Percentiles rank a stretch among this genome's conserved stretches.
phyloP scores from a whole-genome alignment of 2,113 vertebrate species.

The Rhea americana region DNA sequence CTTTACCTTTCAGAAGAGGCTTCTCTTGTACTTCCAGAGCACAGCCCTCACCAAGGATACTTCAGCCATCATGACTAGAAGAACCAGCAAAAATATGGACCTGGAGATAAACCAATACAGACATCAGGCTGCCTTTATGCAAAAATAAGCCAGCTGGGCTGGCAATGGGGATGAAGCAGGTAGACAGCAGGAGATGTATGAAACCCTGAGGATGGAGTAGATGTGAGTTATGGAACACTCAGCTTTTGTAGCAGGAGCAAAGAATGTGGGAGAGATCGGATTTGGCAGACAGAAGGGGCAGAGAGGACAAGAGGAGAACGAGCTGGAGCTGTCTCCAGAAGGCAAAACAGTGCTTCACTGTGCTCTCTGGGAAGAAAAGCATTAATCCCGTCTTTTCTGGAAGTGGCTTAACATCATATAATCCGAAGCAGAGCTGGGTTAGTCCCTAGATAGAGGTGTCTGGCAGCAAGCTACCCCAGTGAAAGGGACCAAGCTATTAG shows the following conservation, averaged over 20 bases:
- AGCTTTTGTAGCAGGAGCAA: not conserved
- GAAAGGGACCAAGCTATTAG: not conserved
- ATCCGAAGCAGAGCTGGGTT: slow-evolving; percentile 5
- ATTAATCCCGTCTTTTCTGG: not conserved
- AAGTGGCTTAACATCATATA: not conserved
- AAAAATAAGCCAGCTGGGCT: not conserved
- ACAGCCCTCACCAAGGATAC: not conserved
- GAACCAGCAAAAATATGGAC: not conserved
- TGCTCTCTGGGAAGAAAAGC: not conserved
- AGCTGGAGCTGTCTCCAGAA: not conserved
- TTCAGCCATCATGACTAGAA: not conserved
- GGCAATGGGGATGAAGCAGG: not conserved
- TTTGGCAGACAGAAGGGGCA: not conserved
- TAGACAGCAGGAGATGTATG: not conserved
- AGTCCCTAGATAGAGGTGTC: not conserved
- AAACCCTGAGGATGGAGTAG: not conserved
- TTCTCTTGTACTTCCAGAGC: not conserved
- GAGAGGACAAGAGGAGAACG: not conserved
- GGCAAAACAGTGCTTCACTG: not conserved
- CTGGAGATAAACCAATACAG: not conserved
- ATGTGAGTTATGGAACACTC: not conserved
- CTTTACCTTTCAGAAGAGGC: not conserved
- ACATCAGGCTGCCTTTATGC: not conserved
- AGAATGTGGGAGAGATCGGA: not conserved
- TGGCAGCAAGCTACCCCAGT: slow-evolving; percentile 14